These are phyloP conservation scores for Drosophila algonquin DNA, from an alignment of 2,888 invertebrate genomes.

Conservation along the genomic window DNA sequence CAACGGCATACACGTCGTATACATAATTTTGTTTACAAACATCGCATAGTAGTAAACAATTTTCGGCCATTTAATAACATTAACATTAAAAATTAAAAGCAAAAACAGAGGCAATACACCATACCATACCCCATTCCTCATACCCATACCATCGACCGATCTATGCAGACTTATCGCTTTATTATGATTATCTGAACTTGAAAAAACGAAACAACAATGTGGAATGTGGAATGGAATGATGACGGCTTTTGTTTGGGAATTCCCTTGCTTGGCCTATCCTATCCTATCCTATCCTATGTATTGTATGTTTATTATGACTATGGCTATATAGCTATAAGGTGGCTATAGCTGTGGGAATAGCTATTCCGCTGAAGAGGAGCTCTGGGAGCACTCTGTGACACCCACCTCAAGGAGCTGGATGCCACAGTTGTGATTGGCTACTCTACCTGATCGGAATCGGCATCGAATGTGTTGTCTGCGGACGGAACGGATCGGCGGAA, in stretches of 20 bases:
- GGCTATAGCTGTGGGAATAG: slow-evolving; percentile 23
- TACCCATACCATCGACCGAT: slow-evolving; percentile 10
- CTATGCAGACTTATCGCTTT: slow-evolving; percentile 63
- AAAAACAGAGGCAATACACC: slow-evolving; percentile 63
- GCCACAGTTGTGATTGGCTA: not conserved
- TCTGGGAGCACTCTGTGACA: not conserved
- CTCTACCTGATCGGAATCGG: slow-evolving; percentile 29
- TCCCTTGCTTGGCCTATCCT: slow-evolving; percentile 62
- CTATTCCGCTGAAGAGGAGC: slow-evolving; percentile 3
- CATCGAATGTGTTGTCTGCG: slow-evolving; percentile 39
- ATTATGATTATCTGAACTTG: slow-evolving; percentile 80
- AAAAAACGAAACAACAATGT: slow-evolving; percentile 46
- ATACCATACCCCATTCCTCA: not conserved
- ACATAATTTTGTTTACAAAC: slow-evolving; percentile 79
- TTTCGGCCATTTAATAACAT: slow-evolving; percentile 80
- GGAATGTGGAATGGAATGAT: slow-evolving; percentile 55
- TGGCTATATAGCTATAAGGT: not conserved
- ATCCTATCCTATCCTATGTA: not conserved
- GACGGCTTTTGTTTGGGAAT: slow-evolving; percentile 81
- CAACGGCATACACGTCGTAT: slow-evolving; percentile 64
- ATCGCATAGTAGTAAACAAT: slow-evolving; percentile 81
- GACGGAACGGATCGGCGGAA: slow-evolving; percentile 60
- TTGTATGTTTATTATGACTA: slow-evolving; percentile 28
- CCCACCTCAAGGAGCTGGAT: too few relatives aligned
- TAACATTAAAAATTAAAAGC: slow-evolving; percentile 78